Conservation (phyloP, 35 echinoderm and acorn worm species). For the Apostichopus californicus region DNA sequence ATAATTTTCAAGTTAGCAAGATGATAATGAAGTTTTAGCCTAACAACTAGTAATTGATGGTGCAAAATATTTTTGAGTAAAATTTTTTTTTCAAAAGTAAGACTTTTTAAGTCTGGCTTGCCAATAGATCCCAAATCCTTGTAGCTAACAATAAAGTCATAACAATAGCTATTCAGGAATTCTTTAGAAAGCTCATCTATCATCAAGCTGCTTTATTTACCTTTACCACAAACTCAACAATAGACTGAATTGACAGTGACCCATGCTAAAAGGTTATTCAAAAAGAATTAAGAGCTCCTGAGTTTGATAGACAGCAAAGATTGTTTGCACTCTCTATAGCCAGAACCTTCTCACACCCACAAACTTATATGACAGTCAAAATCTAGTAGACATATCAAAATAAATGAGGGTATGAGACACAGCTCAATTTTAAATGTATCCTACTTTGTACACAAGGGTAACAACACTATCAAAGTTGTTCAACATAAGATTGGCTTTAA, state of each 20-base stretch:
- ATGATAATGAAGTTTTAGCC: too few relatives aligned
- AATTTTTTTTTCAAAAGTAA: not conserved
- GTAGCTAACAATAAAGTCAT: not conserved
- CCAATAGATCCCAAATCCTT: not conserved
- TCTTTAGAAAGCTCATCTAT: not conserved
- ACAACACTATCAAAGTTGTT: too few relatives aligned
- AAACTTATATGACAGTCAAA: too few relatives aligned
- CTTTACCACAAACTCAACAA: constrained; percentile 13
- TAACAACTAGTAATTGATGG: too few relatives aligned
- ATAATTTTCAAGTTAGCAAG: too few relatives aligned
- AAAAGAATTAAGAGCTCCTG: not conserved
- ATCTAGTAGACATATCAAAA: too few relatives aligned
- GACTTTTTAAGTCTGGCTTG: not conserved
- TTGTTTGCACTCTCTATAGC: not conserved
- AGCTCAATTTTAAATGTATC: too few relatives aligned
- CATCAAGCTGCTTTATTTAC: constrained; percentile 43
- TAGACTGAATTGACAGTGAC: constrained; percentile 40
- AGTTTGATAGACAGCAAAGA: constrained; percentile 18
- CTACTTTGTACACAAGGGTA: too few relatives aligned
- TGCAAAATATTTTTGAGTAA: too few relatives aligned
- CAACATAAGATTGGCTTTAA: too few relatives aligned
- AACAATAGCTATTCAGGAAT: constrained; percentile 10
- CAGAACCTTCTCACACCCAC: not conserved
- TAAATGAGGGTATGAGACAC: too few relatives aligned
- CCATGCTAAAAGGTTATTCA: constrained; percentile 30